Evolutionary conservation across 2,113 vertebrate species (phyloP), one percentile per base, ranked within the genome.

Genomic region (Candoia aspera): DNA sequence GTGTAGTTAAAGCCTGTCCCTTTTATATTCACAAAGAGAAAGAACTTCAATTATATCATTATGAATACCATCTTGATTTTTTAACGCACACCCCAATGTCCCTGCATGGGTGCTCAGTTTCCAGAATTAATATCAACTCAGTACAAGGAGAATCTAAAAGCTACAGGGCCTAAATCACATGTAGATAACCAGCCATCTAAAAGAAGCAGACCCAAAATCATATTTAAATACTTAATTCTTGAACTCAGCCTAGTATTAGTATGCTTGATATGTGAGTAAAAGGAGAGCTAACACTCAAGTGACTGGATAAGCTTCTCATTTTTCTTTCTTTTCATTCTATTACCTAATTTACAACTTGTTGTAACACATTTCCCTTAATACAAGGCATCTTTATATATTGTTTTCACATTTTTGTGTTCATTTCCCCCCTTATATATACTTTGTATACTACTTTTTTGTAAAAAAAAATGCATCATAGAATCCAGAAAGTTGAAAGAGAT

Each of bases 201-300:
- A 8, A 64, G 13, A 49, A 89, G 24, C 26, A 89, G 42, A 17
- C 15, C 1, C 0, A 88, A 46, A 53, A 13, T 62, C 0, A 0
- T 79, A n/a, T 90, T 73, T 26, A 4, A 64, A 60, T 92, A 87
- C 37, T 21, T 46, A 29, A n/a, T 91, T 17, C 1, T 37, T 88
- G 59, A 24, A 21, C 89, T 37, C 91, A 68, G 10, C n/a, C 15
- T 33, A 87, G 19, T 87, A 33, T 54, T 58, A 19, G 3, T 79
- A 85, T 87, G 91, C 26, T 87, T 0, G 0, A 15, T 90, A 0
- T 2, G 2, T 0, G 21, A 0, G 6, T 85, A 60, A 93, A 1
- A 49, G 58, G 37, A 11, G 33, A 88, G 58, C 86, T 5, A 9
- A 59, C 9, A 46, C 37, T 90, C 17, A 58, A 37, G 5, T 37